A percentile compares a stretch with the other conserved stretches of the same genome.
phyloP scores from a whole-genome alignment of 2,797 vertebrate genomes.

The Enteromius anoplus region DNA sequence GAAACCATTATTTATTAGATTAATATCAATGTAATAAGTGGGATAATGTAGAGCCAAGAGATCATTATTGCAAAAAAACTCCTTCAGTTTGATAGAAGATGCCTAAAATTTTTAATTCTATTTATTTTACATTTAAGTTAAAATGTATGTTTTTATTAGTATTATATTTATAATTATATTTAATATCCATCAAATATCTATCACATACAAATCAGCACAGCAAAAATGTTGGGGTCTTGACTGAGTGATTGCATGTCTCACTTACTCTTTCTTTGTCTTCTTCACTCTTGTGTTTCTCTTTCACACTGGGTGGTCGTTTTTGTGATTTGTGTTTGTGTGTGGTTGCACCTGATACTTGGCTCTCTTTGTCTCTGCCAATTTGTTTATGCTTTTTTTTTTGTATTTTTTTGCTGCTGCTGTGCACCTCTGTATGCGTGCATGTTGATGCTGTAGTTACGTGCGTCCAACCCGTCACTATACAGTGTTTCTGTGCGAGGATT shows the following conservation, averaged over 20 bases:
- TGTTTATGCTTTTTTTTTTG: slow-evolving; percentile 22
- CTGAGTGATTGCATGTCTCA: slow-evolving; percentile 32
- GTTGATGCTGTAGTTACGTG: slow-evolving; percentile 83
- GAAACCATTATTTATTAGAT: not conserved
- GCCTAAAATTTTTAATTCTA: too few relatives aligned
- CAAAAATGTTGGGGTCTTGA: slow-evolving; percentile 17
- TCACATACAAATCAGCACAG: not conserved
- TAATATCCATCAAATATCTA: not conserved
- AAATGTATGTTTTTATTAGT: not conserved
- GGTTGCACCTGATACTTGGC: not conserved
- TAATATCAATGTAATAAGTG: not conserved
- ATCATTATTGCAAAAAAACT: not conserved
- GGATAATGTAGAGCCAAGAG: slow-evolving; percentile 5
- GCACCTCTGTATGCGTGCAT: slow-evolving; percentile 3
- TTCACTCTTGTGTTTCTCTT: slow-evolving; percentile 42
- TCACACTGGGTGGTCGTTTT: slow-evolving; percentile 35
- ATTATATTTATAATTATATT: not conserved
- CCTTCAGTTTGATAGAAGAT: too few relatives aligned
- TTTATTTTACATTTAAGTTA: not conserved
- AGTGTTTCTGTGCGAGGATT: slow-evolving; percentile 97
- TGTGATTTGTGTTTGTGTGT: slow-evolving; percentile 23
- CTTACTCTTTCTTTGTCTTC: slow-evolving; percentile 39
- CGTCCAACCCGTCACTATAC: slow-evolving; percentile 95
- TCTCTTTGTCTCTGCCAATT: slow-evolving; percentile 20
- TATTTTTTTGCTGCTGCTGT: slow-evolving; percentile 14